Evolutionary conservation across 2,888 invertebrate genomes (phyloP), one percentile per base, ranked within the genome.

Genomic region (Acrobasis suavella): DNA sequence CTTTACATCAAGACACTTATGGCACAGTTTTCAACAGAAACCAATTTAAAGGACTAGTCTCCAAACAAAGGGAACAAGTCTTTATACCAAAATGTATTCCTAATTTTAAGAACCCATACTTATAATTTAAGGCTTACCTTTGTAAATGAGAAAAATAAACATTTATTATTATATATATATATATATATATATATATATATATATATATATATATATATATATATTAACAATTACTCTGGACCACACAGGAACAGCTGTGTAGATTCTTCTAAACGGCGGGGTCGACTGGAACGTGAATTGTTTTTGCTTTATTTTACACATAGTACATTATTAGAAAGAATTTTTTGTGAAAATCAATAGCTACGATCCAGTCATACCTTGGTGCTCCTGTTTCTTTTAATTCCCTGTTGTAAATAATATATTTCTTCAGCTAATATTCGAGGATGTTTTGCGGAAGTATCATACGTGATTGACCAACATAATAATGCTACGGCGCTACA

Each of bases 201-300:
- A n/a, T n/a, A n/a, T n/a, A n/a, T n/a, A n/a, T n/a, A n/a, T n/a
- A n/a, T n/a, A n/a, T n/a, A n/a, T n/a, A n/a, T n/a, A n/a, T n/a
- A n/a, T n/a, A n/a, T n/a, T n/a, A n/a, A n/a, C 95, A 94, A 52
- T 1, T 17, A n/a, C 10, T 6, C 9, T 12, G 9, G 52, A 52
- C 52, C 52, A 52, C 3, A 52, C 17, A 22, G 52, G 52, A 14
- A 52, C 8, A 2, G 52, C 37, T 32, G 52, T 52, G n/a, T 14
- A n/a, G 1, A 52, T 32, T 52, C 8, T n/a, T 14, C 3, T 52
- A 14, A 52, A 17, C 3, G 52, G 52, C 17, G 17, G 17, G 9
- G 32, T 17, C 17, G 5, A 12, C 52, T 52, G 52, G 37, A 52
- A 52, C 14, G 32, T 32, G 8, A 46, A 46, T 12, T 10, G 1